Evolutionary conservation across 2,113 vertebrate species (phyloP).

Genomic region (Microtus ochrogaster): DNA sequence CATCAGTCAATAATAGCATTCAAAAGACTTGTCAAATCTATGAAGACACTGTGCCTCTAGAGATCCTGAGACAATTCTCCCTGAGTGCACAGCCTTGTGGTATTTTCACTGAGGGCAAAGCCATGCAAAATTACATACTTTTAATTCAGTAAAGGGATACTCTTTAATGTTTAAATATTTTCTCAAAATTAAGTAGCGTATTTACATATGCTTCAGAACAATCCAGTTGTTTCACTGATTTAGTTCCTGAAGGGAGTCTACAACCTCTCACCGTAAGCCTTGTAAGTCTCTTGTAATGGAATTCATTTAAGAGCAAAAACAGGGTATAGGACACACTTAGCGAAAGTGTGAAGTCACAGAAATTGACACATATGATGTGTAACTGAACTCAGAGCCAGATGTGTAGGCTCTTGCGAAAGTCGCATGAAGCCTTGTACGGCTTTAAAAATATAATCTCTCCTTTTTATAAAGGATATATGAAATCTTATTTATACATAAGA

Average conservation of each 20-base stretch:
- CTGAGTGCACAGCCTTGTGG: not conserved
- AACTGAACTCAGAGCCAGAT: not conserved
- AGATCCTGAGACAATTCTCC: not conserved
- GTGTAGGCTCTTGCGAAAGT: constrained; percentile 26
- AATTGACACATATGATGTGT: not conserved
- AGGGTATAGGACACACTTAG: not conserved
- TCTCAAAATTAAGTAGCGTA: not conserved
- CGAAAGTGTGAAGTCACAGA: not conserved
- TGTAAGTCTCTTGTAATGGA: not conserved
- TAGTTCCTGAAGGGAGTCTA: not conserved
- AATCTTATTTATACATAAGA: not conserved
- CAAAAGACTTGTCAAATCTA: constrained; percentile 14
- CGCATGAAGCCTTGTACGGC: not conserved
- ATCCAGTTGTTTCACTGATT: not conserved
- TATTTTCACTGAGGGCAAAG: not conserved
- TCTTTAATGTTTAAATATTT: not conserved
- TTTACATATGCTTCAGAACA: not conserved
- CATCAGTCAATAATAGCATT: constrained; percentile 60
- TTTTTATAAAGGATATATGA: not conserved
- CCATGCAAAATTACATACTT: not conserved
- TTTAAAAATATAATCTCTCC: constrained; percentile 2
- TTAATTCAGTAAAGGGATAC: not conserved
- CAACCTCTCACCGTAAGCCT: not conserved
- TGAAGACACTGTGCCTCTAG: not conserved
- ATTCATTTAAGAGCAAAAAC: not conserved